A percentile compares a stretch with the other conserved stretches of the same genome.
Conservation (phyloP, 2,797 vertebrate species). For the Sardinella longiceps region DNA sequence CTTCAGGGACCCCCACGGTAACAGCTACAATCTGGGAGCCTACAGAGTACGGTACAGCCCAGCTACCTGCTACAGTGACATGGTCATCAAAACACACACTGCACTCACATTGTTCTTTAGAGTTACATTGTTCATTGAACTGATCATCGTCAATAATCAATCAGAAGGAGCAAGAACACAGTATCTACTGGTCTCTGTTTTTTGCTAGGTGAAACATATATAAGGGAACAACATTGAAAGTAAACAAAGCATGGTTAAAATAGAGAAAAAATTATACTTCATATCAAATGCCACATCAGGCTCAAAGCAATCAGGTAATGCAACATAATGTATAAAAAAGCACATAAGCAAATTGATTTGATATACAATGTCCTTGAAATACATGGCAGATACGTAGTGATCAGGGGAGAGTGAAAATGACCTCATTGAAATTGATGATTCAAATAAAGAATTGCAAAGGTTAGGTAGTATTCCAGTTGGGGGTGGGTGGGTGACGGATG, state of each 20-base stretch:
- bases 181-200: conserved; percentile 88
- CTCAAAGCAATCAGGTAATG: background rate
- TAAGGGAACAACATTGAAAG: conserved; percentile 64
- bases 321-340: background rate
- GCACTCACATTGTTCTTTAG: conserved; percentile 77
- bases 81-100: conserved; percentile 79
- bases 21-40: conserved; percentile 50
- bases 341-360: conserved; percentile 20
- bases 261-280: background rate
- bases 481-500: conserved; percentile 74
- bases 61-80: conserved; percentile 79
- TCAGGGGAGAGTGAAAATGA: conserved; percentile 35
- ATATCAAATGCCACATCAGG: background rate
- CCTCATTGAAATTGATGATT: conserved; percentile 13
- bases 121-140: conserved; percentile 66
- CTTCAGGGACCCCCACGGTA: conserved; percentile 73
- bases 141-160: conserved; percentile 81
- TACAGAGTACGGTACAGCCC: conserved; percentile 71
- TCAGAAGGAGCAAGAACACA: conserved; percentile 86
- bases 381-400: conserved; percentile 40
- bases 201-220: conserved; percentile 83
- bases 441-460: conserved; percentile 31
- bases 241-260: conserved; percentile 35
- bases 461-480: conserved; percentile 72
- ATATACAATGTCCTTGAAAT: background rate